Evolutionary conservation across 2,113 vertebrate species (phyloP), one percentile per base, ranked within the genome.

Genomic region (Felis chaus): DNA sequence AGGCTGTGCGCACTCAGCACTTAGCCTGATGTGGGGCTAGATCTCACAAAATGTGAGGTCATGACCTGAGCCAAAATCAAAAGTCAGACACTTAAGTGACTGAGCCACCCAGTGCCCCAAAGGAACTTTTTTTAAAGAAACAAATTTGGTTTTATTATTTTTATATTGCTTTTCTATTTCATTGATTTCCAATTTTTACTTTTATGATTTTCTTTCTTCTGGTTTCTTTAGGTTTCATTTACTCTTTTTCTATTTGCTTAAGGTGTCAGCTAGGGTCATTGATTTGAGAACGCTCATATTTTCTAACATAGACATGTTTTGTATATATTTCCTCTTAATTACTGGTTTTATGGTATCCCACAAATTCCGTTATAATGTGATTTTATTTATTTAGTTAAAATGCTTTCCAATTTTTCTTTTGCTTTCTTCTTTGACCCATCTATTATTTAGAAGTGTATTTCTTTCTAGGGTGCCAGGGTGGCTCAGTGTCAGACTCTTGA

Each of bases 331-430:
- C 31, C 27, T 19, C 50, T 21, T 76, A 61, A 65, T 68, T 65
- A 87, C 31, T 95, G 66, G 36, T 91, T 93, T 71, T 87, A 53
- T 78, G 12, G 29, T 9, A 69, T 87, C 27, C 6, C 15, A 25
- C 36, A 71, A 48, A 48, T 93, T 81, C 7, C 87, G 31, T 31
- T 71, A 48, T 82, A 41, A 74, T 84, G 29, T 76, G 31, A 95
- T 87, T 90, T 96, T 80, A 78, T 92, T 94, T 94, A 79, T 78
- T 92, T 85, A 80, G 15, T 74, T 92, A 95, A 83, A 96, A 91
- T 41, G 41, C 12, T 88, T 97, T 79, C 41, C 87, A 39, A 78
- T 71, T 95, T 91, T 18, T 74, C 39, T 87, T 92, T 86, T 90
- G 48, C 63, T 89, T 89, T 94, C 25, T 94, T 94, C 23, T 69